Conservation (phyloP, 2,113 vertebrate genomes). For the Catagonus wagneri region DNA sequence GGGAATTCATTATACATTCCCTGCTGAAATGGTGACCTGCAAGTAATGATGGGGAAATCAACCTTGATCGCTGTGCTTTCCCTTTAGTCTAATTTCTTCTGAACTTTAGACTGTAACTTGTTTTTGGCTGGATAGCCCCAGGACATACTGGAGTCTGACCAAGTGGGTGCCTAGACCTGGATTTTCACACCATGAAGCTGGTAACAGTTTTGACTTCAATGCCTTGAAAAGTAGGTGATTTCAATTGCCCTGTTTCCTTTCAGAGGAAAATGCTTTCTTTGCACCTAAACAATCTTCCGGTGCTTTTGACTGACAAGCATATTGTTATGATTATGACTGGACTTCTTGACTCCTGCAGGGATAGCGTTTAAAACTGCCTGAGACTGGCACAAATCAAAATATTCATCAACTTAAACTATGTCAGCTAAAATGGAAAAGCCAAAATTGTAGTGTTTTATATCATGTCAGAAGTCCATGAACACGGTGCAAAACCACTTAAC, state of each 20-base stretch:
- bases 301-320: conserved; percentile 87
- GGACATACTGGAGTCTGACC: conserved; percentile 67
- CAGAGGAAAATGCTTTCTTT: conserved; percentile 83
- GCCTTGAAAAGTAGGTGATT: conserved; percentile 83
- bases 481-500: conserved; percentile 84
- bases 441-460: conserved; percentile 87
- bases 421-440: conserved; percentile 89
- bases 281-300: conserved; percentile 86
- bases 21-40: conserved; percentile 70
- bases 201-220: conserved; percentile 82
- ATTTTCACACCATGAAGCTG: conserved; percentile 81
- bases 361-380: conserved; percentile 85
- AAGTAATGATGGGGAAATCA: conserved; percentile 72
- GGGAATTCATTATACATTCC: conserved; percentile 72
- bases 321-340: conserved; percentile 87
- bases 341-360: conserved; percentile 87
- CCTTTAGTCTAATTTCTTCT: conserved; percentile 70
- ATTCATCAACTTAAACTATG: conserved; percentile 84
- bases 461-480: conserved; percentile 83
- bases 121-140: conserved; percentile 53
- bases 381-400: conserved; percentile 90
- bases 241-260: conserved; percentile 82
- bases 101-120: conserved; percentile 66
- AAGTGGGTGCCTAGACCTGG: conserved; percentile 52
- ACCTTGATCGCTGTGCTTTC: conserved; percentile 51